Percentiles rank a stretch among this genome's conserved stretches.
Conservation (phyloP, 2,113 vertebrate genomes). For the Seriola rivoliana region DNA sequence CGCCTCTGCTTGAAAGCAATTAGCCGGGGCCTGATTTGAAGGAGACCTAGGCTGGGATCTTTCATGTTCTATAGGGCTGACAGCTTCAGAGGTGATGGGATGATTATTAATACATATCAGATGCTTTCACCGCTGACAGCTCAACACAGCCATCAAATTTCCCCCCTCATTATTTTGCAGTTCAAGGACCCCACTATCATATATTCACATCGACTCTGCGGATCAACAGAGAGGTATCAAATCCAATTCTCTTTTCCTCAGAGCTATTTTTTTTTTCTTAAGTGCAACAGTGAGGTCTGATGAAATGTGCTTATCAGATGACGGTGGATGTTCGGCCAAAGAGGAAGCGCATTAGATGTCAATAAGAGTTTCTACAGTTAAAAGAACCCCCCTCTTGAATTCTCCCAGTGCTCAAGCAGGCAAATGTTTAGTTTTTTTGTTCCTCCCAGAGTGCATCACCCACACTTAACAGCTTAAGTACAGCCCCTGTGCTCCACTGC, state of each 20-base stretch:
- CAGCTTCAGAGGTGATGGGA: conserved; percentile 66
- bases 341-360: conserved; percentile 30
- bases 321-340: conserved; percentile 7
- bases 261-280: conserved; percentile 7
- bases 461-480: conserved; percentile 71
- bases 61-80: conserved; percentile 72
- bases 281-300: conserved; percentile 11
- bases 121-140: conserved; percentile 65
- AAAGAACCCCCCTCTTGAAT: conserved; percentile 31
- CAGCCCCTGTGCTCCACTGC: conserved; percentile 35
- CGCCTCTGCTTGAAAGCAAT: conserved; percentile 77
- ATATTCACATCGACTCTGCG: conserved; percentile 44
- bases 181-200: conserved; percentile 60
- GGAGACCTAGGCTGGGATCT: conserved; percentile 44
- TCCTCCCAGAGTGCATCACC: conserved; percentile 49
- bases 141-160: conserved; percentile 50
- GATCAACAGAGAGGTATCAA: conserved; percentile 49
- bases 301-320: not conserved
- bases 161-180: conserved; percentile 71
- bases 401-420: conserved; percentile 33
- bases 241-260: conserved; percentile 35
- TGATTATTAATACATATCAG: conserved; percentile 74
- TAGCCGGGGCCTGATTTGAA: conserved; percentile 71
- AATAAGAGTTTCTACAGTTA: conserved; percentile 36
- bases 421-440: conserved; percentile 26